These are phyloP conservation scores for Vulpes lagopus DNA, from an alignment of 2,113 vertebrate genomes.

Conservation along the genomic window DNA sequence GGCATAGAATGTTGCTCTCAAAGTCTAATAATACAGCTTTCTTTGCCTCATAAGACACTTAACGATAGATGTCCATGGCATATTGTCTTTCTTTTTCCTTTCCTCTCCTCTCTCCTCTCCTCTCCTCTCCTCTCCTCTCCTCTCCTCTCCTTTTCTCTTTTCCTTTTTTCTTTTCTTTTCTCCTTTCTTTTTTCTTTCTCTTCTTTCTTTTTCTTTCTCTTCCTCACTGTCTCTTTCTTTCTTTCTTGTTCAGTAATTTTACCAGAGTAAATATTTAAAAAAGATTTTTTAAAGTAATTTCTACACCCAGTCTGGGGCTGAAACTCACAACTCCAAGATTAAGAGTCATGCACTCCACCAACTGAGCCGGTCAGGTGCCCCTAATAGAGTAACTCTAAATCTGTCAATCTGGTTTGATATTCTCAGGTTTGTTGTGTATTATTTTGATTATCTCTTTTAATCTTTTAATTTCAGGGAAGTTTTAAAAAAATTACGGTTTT, in stretches of 20 bases:
- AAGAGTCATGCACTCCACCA: not conserved
- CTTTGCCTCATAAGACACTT: not conserved
- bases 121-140: rapidly evolving
- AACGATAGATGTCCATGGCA: not conserved
- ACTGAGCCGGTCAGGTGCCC: not conserved
- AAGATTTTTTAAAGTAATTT: not conserved
- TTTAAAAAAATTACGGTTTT: not conserved
- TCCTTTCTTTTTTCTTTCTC: no score
- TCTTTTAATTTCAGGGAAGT: constrained; percentile 3
- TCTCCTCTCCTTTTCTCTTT: not conserved
- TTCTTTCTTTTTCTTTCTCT: rapidly evolving
- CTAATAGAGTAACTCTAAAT: not conserved
- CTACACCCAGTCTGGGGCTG: not conserved
- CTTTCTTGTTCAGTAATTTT: not conserved
- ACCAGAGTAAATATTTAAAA: not conserved
- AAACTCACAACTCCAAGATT: not conserved
- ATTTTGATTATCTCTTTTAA: constrained; percentile 1
- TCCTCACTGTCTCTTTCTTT: not conserved
- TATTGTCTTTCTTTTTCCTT: not conserved
- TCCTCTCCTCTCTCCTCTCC: rapidly evolving
- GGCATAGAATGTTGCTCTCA: not conserved
- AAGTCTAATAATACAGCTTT: not conserved
- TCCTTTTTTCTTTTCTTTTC: not conserved
- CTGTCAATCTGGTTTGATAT: not conserved
- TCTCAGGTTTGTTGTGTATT: not conserved